These are phyloP conservation scores for Thamnophis elegans DNA, from an alignment of 2,797 vertebrate species.

Conservation along the genomic window DNA sequence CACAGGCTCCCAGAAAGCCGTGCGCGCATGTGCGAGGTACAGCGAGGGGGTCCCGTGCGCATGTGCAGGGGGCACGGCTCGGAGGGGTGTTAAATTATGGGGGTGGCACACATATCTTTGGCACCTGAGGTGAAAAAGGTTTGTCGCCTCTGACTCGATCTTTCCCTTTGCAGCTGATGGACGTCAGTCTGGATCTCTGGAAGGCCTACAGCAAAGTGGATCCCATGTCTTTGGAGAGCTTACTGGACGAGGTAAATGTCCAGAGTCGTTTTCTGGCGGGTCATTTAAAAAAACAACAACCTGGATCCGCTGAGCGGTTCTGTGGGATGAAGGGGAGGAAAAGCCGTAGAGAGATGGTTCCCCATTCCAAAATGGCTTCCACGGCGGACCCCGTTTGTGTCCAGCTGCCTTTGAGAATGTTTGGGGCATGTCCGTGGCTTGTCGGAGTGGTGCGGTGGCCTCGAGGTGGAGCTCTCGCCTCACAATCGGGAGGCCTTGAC, in stretches of 20 bases:
- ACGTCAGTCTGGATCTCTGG: slow-evolving; percentile 91
- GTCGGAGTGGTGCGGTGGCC: no score
- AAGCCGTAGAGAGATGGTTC: not conserved
- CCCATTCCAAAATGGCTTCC: not conserved
- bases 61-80: no score
- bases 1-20: no score
- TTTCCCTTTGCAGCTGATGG: slow-evolving; percentile 81
- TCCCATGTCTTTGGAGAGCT: slow-evolving; percentile 84
- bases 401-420: not conserved
- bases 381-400: not conserved
- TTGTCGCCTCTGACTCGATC: not conserved
- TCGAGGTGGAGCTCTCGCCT: no score
- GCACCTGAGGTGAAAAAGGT: no score
- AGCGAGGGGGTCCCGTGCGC: no score
- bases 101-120: no score
- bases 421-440: accelerated
- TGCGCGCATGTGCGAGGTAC: no score
- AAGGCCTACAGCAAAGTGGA: slow-evolving; percentile 89
- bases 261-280: not conserved
- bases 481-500: no score
- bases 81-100: no score
- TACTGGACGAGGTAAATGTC: slow-evolving; percentile 85
- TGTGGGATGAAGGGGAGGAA: no score
- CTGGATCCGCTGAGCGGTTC: not conserved
- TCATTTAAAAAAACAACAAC: not conserved